Conservation (phyloP, 2,113 vertebrate genomes). For the Sphyrna mokarran region DNA sequence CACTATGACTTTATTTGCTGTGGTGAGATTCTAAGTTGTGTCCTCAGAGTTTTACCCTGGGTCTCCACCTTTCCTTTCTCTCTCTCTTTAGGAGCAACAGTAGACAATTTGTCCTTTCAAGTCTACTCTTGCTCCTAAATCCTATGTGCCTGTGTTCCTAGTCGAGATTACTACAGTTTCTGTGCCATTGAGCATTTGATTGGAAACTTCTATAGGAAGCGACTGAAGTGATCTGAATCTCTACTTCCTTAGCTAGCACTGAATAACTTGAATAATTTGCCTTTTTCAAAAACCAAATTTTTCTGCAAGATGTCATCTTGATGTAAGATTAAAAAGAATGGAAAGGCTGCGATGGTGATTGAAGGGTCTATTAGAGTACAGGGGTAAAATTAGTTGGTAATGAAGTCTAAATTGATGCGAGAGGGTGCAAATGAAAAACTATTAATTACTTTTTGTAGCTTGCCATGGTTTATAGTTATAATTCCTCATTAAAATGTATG, state of each 20-base stretch:
- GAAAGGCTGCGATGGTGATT: neutral
- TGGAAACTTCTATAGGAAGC: neutral
- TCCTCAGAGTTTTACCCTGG: no score
- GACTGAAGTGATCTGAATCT: neutral
- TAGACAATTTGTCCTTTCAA: no score
- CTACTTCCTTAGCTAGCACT: neutral
- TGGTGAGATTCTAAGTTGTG: no score
- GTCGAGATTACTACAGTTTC: neutral
- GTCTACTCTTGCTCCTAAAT: no score
- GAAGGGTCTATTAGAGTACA: neutral
- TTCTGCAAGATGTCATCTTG: neutral
- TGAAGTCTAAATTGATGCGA: constrained; percentile 20
- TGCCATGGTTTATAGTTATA: neutral
- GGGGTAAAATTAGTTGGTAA: constrained; percentile 6
- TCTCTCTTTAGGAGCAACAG: no score
- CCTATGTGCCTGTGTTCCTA: no score
- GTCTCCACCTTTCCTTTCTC: no score
- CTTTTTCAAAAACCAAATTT: neutral
- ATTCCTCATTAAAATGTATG: constrained; percentile 29
- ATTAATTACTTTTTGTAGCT: constrained; percentile 33
- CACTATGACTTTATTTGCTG: no score
- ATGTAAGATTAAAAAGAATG: neutral
- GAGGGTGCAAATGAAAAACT: neutral
- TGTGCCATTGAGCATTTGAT: neutral
- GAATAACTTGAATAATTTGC: neutral